phyloP scores from a whole-genome alignment of 1,140 invertebrate genomes.

The Bombus terrestris region DNA sequence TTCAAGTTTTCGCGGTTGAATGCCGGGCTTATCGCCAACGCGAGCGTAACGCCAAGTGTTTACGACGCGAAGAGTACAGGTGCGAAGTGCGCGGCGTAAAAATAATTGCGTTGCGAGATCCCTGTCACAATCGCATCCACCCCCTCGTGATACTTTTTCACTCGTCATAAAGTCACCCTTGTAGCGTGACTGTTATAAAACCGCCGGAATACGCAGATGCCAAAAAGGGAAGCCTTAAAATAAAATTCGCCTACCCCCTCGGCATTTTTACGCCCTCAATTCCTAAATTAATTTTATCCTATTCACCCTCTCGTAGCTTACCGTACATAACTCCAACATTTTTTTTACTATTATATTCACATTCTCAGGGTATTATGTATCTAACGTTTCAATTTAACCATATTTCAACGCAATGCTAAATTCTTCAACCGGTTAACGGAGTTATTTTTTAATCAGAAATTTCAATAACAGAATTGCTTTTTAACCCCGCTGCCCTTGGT shows the following conservation, averaged over 20 bases:
- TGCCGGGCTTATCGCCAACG: background rate
- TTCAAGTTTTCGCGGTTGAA: background rate
- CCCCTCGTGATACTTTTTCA: conserved; percentile 55
- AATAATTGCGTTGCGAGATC: conserved; percentile 57
- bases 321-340: background rate
- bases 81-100: conserved; percentile 57
- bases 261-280: conserved; percentile 25
- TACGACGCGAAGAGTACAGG: conserved; percentile 60
- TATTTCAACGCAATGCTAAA: background rate
- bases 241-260: background rate
- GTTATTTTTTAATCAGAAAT: too few species aligned
- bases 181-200: conserved; percentile 59
- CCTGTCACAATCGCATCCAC: conserved; percentile 54
- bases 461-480: too few species aligned
- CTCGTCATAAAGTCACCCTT: conserved; percentile 64
- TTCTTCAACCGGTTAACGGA: background rate
- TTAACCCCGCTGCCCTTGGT: too few species aligned
- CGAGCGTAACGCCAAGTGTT: conserved; percentile 35
- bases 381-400: too few species aligned
- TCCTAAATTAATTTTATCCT: conserved; percentile 47
- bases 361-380: too few species aligned
- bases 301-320: background rate
- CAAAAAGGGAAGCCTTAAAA: background rate
- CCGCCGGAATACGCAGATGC: conserved; percentile 42
- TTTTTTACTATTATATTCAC: background rate